phyloP scores from a whole-genome alignment of 64 coral and sea anemone species.

The Stylophora pistillata region DNA sequence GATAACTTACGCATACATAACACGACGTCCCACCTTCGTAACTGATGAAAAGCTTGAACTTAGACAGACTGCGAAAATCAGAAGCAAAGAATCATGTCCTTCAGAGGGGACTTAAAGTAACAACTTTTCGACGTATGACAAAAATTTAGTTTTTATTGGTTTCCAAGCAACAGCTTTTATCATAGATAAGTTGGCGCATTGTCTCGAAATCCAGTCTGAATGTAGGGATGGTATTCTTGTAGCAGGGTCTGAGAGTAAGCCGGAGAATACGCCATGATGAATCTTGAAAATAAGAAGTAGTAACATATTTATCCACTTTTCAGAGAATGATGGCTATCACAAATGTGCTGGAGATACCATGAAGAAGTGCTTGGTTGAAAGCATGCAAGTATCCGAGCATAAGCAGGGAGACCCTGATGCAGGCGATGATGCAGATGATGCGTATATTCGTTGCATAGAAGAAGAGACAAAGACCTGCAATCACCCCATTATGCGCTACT shows the following conservation, averaged over 20 bases:
- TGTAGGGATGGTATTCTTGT: not conserved
- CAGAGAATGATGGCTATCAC: constrained; percentile 38
- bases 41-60: no score
- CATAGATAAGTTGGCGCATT: not conserved
- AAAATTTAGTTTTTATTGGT: not conserved
- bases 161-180: constrained; percentile 7
- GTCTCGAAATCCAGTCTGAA: constrained; percentile 16
- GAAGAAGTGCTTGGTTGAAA: constrained; percentile 17
- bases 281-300: constrained; percentile 23
- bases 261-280: not conserved
- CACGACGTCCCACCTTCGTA: no score
- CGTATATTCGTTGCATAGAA: constrained; percentile 35
- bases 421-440: constrained; percentile 1
- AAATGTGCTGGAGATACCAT: constrained; percentile 36
- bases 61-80: no score
- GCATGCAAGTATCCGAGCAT: constrained; percentile 16
- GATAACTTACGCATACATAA: no score
- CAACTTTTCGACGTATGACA: no score
- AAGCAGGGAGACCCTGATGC: constrained; percentile 1
- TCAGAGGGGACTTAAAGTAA: no score
- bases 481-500: constrained; percentile 34
- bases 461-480: constrained; percentile 18
- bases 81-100: no score
- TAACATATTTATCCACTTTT: constrained; percentile 19
- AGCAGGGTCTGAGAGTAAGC: not conserved